Evolutionary conservation across 1,140 invertebrate species (phyloP), one percentile per base, ranked within the genome.

Genomic region (Limonius californicus): DNA sequence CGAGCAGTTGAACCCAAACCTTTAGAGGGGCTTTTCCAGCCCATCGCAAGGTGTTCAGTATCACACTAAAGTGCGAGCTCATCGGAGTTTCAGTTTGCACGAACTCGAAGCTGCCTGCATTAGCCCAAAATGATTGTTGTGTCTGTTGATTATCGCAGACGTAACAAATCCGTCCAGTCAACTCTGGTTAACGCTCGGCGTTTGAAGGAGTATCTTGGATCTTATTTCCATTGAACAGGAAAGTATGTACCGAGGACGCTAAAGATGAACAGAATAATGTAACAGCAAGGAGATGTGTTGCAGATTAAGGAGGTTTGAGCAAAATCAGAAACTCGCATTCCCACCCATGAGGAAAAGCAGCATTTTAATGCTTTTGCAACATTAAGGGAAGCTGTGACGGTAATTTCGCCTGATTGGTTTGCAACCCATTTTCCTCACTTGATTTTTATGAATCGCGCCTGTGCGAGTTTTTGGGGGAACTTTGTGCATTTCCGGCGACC

Each of bases 151-250:
- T 87, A 89, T 64, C 86, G 97, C 66, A 86, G 98, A 61, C 87
- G 90, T 54, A 99, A 99, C 78, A 94, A 94, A 75, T 98, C 94
- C 32, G 85, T 98, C 19, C 97, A 99, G 78, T 92, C 92, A 12
- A 80, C 98, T 20, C 94, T 99, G 80, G 79, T 86, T 39, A 99
- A 99, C 83, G 90, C 95, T 63, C 94, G 97, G 77, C 84, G 98
- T 63, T 80, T 99, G 45, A 99, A 98, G 79, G 93, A 97, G 76
- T 99, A 99, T 80, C 89, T 86, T 82, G 99, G 70, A 98, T 99
- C 72, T 81, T 99, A 27, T 99, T 99, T 94, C 97, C 97, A 83
- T 89, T 69, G 92, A 91, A 93, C 70, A 94, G 92, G 83, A 84
- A 97, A 84, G 86, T 94, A 57, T 88, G 88, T 79, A 95, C 97